Evolutionary conservation across 2,888 invertebrate species (phyloP), one percentile per base, ranked within the genome.

Genomic region (Andrena haemorrhoa): DNA sequence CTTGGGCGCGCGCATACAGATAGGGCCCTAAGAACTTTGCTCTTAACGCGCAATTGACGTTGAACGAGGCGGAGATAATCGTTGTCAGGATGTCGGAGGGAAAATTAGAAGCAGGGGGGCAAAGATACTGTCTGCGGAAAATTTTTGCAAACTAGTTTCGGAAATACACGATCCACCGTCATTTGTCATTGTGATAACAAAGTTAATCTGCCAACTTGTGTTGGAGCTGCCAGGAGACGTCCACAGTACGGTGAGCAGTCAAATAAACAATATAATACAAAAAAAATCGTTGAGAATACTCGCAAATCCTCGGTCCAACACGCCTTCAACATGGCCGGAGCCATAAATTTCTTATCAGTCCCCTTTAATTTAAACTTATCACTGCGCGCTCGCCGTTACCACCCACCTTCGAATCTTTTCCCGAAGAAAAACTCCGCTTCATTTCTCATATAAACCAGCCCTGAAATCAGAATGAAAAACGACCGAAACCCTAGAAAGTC

Each of bases 1-100:
- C 29, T 29, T 68, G 79, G 86, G 87, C 84, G 89, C 85, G 87
- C 86, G 88, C 82, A 84, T 89, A 90, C 89, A 88, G 87, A 89
- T 85, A 78, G 86, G 83, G 82, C 89, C 89, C 89, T 84, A 79
- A 86, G 90, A 90, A 90, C 41, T 41, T 41, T 4, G 41, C 16
- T 41, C 63, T 82, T 68, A 84, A 88, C 87, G 87, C 83, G 79
- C 85, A 88, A 88, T 88, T 88, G 88, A 77, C 88, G 68, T 82
- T 79, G 88, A 83, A 31, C 86, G 75, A 88, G 84, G 80, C 87
- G 86, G 88, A 88, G 84, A 87, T 84, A 70, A 86, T 84, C 66
- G 80, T 80, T 86, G 86, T 82, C 88, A 75, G 86, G 78, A 84
- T 78, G 69, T 84, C 88, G 4, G 41, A 41, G 41, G 41, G 16